These are phyloP conservation scores for human (Homo sapiens) DNA, from an alignment of 2,113 vertebrate genomes.

Conservation along the genomic window DNA sequence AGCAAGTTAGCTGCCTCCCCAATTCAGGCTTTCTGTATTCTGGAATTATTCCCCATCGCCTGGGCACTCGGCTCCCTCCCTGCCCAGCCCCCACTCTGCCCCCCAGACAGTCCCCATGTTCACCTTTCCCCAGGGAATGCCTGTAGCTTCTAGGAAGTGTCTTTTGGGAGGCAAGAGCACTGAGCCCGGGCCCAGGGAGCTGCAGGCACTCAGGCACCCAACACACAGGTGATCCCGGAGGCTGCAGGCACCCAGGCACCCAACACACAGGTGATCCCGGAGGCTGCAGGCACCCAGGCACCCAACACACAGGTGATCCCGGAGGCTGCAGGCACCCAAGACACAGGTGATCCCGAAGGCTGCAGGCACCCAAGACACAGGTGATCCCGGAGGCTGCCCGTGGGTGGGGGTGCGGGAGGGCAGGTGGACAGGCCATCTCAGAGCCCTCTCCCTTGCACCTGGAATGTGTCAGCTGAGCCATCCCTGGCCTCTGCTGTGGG, in stretches of 20 bases:
- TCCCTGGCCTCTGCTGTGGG: background rate
- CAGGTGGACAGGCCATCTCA: background rate
- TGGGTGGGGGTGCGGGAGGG: fast-evolving
- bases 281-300: too few relatives aligned
- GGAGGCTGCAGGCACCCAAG: too few relatives aligned
- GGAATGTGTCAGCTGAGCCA: fast-evolving
- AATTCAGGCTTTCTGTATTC: background rate
- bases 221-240: fast-evolving
- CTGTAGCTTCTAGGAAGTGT: background rate
- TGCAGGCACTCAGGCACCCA: background rate
- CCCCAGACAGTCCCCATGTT: too few relatives aligned
- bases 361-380: background rate
- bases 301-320: fast-evolving
- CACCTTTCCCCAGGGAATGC: background rate
- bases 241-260: background rate
- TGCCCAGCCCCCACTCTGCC: background rate
- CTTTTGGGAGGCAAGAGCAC: too few relatives aligned
- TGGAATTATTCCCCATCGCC: background rate
- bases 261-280: fast-evolving
- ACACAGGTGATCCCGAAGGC: fast-evolving
- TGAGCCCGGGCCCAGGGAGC: background rate
- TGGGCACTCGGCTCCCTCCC: background rate
- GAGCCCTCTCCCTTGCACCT: background rate
- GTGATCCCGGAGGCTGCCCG: fast-evolving
- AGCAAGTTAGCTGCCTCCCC: background rate